Evolutionary conservation across 2,797 vertebrate species (phyloP).

Genomic region (Basileuterus tristriatus): DNA sequence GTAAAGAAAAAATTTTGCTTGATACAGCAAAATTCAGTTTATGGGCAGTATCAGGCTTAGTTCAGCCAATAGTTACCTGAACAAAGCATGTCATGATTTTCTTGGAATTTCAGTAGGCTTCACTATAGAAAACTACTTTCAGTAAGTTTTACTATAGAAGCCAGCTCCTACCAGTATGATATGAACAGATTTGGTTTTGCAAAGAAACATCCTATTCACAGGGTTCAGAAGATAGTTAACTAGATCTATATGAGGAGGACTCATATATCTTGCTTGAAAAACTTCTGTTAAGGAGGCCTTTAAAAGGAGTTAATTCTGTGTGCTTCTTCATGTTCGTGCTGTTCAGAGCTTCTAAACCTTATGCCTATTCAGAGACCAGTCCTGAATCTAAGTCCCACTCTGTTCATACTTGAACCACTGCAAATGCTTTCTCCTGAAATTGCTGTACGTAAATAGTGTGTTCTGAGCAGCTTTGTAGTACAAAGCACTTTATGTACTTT

Average conservation of each 20-base stretch:
- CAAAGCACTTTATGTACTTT: not conserved
- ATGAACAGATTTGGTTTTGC: not conserved
- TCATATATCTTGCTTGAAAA: not conserved
- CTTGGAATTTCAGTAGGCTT: not conserved
- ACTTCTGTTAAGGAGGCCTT: not conserved
- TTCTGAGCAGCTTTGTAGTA: not conserved
- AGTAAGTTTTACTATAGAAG: not conserved
- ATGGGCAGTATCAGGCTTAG: not conserved
- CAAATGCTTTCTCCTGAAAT: not conserved
- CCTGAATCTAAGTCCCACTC: not conserved
- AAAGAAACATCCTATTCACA: not conserved
- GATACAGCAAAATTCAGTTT: not conserved
- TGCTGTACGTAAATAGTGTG: not conserved
- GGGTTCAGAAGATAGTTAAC: not conserved
- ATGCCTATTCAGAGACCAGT: not conserved
- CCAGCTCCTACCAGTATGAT: not conserved
- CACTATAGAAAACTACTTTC: not conserved
- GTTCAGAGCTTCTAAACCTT: not conserved
- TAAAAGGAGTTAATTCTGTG: not conserved
- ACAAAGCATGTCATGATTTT: not conserved
- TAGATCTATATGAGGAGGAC: not conserved
- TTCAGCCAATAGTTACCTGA: not conserved
- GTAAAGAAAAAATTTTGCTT: not conserved
- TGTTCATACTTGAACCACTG: not conserved
- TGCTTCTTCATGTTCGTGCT: not conserved